A percentile compares a stretch with the other conserved stretches of the same genome.
Conservation (phyloP, 2,113 vertebrate genomes). For the Pelobates fuscus region DNA sequence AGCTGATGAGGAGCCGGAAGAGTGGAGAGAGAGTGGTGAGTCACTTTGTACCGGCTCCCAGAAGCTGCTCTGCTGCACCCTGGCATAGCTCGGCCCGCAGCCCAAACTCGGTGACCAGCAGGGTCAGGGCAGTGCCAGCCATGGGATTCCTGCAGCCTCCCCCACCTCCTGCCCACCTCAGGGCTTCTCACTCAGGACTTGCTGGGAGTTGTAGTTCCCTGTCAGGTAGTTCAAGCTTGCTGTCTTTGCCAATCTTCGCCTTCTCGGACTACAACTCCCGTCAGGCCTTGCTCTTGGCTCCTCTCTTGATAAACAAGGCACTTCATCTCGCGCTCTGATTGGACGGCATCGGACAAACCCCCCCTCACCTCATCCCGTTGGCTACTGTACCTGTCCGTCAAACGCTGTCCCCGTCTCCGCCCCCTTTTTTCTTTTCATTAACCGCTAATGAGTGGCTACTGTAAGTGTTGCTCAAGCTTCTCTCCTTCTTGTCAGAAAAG, state of each 20-base stretch:
- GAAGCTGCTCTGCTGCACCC: constrained; percentile 6
- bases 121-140: not conserved
- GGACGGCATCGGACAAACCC: constrained; percentile 26
- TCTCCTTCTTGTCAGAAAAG: constrained; percentile 49
- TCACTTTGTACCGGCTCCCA: not conserved
- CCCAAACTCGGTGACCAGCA: not conserved
- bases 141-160: constrained; percentile 5
- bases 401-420: not conserved
- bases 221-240: constrained; percentile 20
- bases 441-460: constrained; percentile 62
- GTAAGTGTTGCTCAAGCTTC: constrained; percentile 42
- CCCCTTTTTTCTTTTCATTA: constrained; percentile 8
- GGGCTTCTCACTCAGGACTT: constrained; percentile 50
- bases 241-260: constrained; percentile 27
- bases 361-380: constrained; percentile 67
- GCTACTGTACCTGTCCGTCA: constrained; percentile 83
- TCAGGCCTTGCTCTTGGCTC: constrained; percentile 47
- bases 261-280: constrained; percentile 42
- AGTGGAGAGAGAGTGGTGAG: constrained; percentile 34
- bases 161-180: constrained; percentile 1
- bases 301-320: constrained; percentile 79
- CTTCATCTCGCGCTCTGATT: constrained; percentile 57
- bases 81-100: not conserved
- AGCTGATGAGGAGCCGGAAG: constrained; percentile 44
- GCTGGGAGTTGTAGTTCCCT: constrained; percentile 67